Evolutionary conservation across 2,113 vertebrate species (phyloP).

Genomic region (Urocitellus parryii): DNA sequence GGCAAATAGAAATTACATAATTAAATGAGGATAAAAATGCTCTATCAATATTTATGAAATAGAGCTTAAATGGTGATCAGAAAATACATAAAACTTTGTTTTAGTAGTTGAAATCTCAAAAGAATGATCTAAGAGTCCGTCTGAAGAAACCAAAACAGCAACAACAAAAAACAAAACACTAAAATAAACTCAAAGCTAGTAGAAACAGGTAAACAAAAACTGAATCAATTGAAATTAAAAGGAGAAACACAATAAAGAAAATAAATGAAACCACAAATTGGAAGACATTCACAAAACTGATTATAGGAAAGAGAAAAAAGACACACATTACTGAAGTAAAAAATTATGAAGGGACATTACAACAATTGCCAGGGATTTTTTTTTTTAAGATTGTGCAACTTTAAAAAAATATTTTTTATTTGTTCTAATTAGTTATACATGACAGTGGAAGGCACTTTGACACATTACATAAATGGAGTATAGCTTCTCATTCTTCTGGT

Average conservation of each 20-base stretch:
- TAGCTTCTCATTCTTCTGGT: no score
- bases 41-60: background rate
- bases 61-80: background rate
- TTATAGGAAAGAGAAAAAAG: background rate
- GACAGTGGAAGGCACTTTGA: no score
- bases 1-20: background rate
- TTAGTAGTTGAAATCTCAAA: background rate
- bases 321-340: background rate
- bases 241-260: background rate
- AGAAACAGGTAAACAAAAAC: background rate
- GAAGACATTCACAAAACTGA: background rate
- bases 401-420: no score
- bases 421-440: no score
- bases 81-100: background rate
- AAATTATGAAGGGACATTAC: background rate
- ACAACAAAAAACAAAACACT: background rate
- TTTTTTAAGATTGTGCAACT: no score
- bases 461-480: no score
- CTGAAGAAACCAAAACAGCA: background rate
- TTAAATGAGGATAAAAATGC: background rate
- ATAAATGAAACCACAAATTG: background rate
- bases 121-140: background rate
- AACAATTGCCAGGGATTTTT: background rate
- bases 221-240: background rate
- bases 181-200: background rate